phyloP scores from a whole-genome alignment of 2,888 invertebrate species.

The Plagodis dolabraria region DNA sequence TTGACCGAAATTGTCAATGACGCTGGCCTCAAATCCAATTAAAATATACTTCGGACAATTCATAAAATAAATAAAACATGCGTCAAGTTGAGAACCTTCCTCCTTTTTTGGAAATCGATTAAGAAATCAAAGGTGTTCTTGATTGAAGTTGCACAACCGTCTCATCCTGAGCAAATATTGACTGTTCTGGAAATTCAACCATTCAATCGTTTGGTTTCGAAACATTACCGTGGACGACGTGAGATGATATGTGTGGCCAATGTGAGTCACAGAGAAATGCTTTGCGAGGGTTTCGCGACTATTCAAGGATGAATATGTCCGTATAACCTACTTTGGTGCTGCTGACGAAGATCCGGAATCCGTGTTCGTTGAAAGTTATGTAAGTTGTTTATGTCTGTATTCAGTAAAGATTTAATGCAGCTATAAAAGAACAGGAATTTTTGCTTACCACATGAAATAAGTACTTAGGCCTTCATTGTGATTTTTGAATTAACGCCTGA shows the following conservation, averaged over 20 bases:
- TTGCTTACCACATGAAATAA: too few species aligned
- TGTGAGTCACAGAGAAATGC: constrained; percentile 29
- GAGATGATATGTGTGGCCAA: not conserved
- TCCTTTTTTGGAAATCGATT: too few species aligned
- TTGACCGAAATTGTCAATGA: too few species aligned
- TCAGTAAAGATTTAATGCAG: too few species aligned
- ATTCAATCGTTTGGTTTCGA: constrained; percentile 24
- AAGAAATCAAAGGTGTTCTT: too few species aligned
- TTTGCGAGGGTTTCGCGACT: constrained; percentile 11
- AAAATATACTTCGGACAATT: too few species aligned
- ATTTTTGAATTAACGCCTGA: too few species aligned
- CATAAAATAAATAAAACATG: too few species aligned
- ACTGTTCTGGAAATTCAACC: constrained; percentile 17
- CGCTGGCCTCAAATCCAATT: too few species aligned
- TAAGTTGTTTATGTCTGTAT: not conserved
- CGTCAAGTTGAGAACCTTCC: too few species aligned
- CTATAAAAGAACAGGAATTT: too few species aligned
- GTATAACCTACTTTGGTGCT: constrained; percentile 25
- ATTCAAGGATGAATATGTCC: constrained; percentile 31
- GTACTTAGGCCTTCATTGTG: too few species aligned
- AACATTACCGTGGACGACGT: constrained; percentile 4
- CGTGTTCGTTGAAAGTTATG: constrained; percentile 1
- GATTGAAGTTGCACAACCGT: constrained; percentile 8
- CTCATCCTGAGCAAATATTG: constrained; percentile 14
- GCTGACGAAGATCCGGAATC: constrained; percentile 10